Evolutionary conservation across 2,113 vertebrate species (phyloP).

Genomic region (Nematolebias whitei): DNA sequence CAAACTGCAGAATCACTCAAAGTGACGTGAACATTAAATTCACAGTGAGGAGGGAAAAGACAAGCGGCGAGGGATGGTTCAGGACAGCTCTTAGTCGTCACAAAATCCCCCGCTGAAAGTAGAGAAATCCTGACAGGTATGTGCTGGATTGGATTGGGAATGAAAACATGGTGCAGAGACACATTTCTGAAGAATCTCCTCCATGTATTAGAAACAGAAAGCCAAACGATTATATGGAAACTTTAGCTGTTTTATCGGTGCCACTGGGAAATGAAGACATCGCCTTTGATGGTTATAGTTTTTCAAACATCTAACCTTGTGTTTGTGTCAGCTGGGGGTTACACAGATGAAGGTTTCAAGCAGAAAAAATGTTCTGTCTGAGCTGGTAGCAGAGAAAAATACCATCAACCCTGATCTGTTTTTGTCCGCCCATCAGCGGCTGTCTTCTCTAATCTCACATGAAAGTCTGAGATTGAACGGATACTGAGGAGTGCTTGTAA

Average conservation of each 20-base stretch:
- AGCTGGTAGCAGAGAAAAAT: too few species aligned
- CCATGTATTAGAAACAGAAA: constrained; percentile 50
- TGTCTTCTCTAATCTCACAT: constrained; percentile 32
- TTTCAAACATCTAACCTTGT: constrained; percentile 31
- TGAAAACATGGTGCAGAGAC: constrained; percentile 18
- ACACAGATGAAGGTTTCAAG: constrained; percentile 1
- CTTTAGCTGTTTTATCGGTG: constrained; percentile 22
- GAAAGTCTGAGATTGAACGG: constrained; percentile 35
- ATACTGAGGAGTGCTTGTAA: constrained; percentile 32
- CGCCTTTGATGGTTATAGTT: constrained; percentile 40
- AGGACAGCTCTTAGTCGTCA: constrained; percentile 20
- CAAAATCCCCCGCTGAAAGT: constrained; percentile 27
- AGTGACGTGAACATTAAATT: neutral
- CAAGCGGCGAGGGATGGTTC: neutral
- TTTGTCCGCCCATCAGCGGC: constrained; percentile 20
- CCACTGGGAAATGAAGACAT: constrained; percentile 5
- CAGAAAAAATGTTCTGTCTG: too few species aligned
- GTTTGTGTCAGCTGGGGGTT: constrained; percentile 24
- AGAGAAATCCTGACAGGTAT: constrained; percentile 6
- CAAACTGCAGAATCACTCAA: neutral
- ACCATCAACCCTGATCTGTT: constrained; percentile 18
- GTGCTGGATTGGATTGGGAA: constrained; percentile 20
- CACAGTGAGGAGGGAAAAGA: constrained; percentile 1
- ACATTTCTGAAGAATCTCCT: constrained; percentile 11
- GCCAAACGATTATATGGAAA: constrained; percentile 45